Conservation (phyloP, 1,140 invertebrate species). For the Pogonognathellus flavescens region DNA sequence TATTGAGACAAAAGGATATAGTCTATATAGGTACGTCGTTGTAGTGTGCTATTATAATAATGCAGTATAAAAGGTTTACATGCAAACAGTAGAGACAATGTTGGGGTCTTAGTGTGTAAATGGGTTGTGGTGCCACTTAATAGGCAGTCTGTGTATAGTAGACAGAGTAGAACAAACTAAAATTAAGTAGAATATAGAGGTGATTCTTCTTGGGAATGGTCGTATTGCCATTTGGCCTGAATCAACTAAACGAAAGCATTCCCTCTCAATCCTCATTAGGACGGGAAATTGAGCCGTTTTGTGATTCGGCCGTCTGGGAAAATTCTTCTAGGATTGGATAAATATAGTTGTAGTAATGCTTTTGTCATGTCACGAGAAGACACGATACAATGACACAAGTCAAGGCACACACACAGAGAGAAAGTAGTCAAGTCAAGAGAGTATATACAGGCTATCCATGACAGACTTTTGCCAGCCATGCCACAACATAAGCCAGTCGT, state of each 20-base stretch:
- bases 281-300: constrained; percentile 51
- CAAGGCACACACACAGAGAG: background rate
- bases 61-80: too few species aligned
- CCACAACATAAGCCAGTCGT: too few species aligned
- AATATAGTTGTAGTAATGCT: constrained; percentile 45
- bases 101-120: background rate
- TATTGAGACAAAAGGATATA: background rate
- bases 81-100: too few species aligned
- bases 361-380: constrained; percentile 47
- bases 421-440: background rate
- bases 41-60: background rate
- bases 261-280: constrained; percentile 51
- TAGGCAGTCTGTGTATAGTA: background rate
- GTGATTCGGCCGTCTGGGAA: constrained; percentile 49
- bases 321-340: constrained; percentile 33
- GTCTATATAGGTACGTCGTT: background rate
- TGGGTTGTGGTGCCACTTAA: constrained; percentile 32
- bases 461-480: background rate
- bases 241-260: constrained; percentile 41
- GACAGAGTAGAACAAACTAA: constrained; percentile 4
- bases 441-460: background rate
- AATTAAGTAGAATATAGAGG: constrained; percentile 8
- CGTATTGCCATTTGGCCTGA: constrained; percentile 31
- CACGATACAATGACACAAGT: background rate
- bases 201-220: constrained; percentile 6